Conservation (phyloP, 2,113 vertebrate species). For the Apaloderma vittatum region DNA sequence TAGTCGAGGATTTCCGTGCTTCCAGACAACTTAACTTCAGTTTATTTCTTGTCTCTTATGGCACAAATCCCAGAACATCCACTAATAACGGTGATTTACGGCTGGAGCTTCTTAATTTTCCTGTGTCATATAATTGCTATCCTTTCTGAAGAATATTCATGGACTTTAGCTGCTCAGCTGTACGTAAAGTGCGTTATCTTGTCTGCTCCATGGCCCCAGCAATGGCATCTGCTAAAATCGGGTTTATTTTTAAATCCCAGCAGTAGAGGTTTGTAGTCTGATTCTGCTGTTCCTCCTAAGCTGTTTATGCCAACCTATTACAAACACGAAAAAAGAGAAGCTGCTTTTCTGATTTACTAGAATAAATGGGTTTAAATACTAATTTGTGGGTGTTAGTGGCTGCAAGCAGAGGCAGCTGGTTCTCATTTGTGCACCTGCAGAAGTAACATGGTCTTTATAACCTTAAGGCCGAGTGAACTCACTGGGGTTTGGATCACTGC, state of each 20-base stretch:
- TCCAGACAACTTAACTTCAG: background rate
- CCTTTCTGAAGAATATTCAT: background rate
- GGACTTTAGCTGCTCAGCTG: background rate
- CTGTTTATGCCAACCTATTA: background rate
- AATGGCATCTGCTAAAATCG: background rate
- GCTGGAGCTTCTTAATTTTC: background rate
- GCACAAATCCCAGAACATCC: background rate
- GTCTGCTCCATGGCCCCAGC: background rate
- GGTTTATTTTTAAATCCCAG: background rate
- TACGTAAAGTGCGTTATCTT: background rate
- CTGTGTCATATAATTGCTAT: background rate
- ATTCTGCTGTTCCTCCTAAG: background rate
- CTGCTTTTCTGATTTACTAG: background rate
- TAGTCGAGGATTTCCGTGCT: background rate
- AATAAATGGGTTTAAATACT: background rate
- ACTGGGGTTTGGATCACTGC: accelerated
- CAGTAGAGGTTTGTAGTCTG: background rate
- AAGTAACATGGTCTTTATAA: background rate
- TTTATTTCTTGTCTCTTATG: background rate
- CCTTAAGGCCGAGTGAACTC: background rate
- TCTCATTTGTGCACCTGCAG: background rate
- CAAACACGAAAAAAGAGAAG: background rate
- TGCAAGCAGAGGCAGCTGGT: background rate
- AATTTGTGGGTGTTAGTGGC: background rate
- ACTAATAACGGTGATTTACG: background rate